Evolutionary conservation across 2,113 vertebrate genomes (phyloP).

Genomic region (Brienomyrus brachyistius): DNA sequence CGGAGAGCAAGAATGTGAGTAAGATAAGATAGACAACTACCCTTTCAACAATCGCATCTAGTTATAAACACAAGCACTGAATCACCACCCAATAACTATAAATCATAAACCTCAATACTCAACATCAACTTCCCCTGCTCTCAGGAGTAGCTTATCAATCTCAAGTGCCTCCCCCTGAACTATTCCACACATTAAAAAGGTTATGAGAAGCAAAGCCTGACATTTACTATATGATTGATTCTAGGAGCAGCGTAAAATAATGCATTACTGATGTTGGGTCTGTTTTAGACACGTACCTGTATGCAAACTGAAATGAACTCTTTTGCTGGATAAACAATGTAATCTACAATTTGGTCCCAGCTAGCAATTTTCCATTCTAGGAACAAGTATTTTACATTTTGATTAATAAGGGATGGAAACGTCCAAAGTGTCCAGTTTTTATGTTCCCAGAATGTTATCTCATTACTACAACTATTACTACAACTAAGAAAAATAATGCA

Average conservation of each 20-base stretch:
- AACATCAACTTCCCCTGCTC: background rate
- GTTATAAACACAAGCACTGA: background rate
- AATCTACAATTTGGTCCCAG: background rate
- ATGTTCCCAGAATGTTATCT: background rate
- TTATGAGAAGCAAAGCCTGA: background rate
- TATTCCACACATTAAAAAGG: background rate
- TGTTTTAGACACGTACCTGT: background rate
- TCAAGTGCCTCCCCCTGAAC: background rate
- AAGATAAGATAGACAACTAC: background rate
- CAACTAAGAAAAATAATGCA: background rate
- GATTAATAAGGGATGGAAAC: background rate
- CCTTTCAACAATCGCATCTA: background rate
- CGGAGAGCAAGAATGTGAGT: background rate
- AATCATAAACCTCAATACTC: background rate
- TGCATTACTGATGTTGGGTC: background rate
- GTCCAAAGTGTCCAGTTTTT: background rate
- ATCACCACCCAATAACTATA: background rate
- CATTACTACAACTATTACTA: too few species aligned
- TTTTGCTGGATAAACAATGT: background rate
- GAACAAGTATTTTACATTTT: background rate
- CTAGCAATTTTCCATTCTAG: background rate
- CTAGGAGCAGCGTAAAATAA: background rate
- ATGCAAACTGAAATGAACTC: background rate
- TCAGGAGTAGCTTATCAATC: background rate
- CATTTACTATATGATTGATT: background rate